A percentile compares a stretch with the other conserved stretches of the same genome.
These are phyloP conservation scores for Argentina silus DNA, from an alignment of 2,797 vertebrate species.

Conservation along the genomic window DNA sequence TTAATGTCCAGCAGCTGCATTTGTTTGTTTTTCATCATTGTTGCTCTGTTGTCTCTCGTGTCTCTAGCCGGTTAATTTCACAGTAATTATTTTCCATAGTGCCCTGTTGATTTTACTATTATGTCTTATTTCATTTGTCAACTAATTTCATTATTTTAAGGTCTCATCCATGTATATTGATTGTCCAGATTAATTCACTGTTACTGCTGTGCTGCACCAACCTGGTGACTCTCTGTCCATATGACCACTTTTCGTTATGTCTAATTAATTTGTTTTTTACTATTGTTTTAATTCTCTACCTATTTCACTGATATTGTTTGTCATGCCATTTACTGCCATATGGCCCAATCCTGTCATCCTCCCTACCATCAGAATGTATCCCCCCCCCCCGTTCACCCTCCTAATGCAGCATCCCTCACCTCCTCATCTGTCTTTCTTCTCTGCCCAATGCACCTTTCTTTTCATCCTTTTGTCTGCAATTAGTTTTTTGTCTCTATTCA, in stretches of 20 bases:
- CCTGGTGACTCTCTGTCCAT: too few relatives aligned
- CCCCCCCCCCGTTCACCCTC: background rate
- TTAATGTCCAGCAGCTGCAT: background rate
- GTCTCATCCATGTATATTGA: background rate
- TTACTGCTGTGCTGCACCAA: background rate
- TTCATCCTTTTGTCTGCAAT: conserved; percentile 1
- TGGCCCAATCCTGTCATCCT: too few relatives aligned
- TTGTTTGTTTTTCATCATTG: too few relatives aligned
- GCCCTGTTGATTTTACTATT: background rate
- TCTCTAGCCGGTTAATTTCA: too few relatives aligned
- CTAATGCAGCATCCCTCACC: background rate
- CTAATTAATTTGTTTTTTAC: too few relatives aligned
- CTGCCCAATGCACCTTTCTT: background rate
- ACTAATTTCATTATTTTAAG: background rate
- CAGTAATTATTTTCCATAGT: too few relatives aligned
- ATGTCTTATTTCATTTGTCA: background rate
- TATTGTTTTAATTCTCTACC: too few relatives aligned
- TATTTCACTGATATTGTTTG: too few relatives aligned
- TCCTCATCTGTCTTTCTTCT: background rate
- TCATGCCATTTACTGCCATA: too few relatives aligned
- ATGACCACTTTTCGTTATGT: too few relatives aligned
- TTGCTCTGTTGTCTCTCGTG: too few relatives aligned
- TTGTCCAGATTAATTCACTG: background rate
- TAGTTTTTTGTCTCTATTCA: conserved; percentile 8
- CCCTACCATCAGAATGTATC: too few relatives aligned